A percentile compares a stretch with the other conserved stretches of the same genome.
phyloP scores from a whole-genome alignment of 2,888 invertebrate genomes.

The Salpingus planirostris region DNA sequence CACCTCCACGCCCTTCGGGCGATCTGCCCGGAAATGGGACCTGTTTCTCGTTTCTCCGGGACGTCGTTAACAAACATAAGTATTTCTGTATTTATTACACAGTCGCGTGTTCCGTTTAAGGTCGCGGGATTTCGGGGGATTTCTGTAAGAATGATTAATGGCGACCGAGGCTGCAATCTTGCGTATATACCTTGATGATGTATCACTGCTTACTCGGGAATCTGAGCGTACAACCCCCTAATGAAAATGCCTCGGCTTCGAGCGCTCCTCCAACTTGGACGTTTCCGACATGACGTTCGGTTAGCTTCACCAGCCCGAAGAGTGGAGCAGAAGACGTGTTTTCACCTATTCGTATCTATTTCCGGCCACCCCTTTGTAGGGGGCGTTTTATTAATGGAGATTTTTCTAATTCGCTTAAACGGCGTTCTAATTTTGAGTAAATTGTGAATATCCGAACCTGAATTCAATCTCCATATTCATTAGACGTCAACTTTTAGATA shows the following conservation, averaged over 20 bases:
- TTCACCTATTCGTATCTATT: too few relatives aligned
- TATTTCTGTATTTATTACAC: constrained; percentile 2
- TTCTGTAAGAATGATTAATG: constrained; percentile 9
- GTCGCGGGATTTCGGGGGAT: constrained; percentile 8
- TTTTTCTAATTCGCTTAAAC: constrained; percentile 11
- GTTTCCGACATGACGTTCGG: constrained; percentile 2
- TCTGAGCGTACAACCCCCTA: constrained; percentile 8
- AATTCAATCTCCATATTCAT: constrained; percentile 13
- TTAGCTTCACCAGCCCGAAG: too few relatives aligned
- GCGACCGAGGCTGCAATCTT: constrained; percentile 8
- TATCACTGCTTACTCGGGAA: constrained; percentile 11
- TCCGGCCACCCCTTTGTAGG: too few relatives aligned
- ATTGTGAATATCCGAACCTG: constrained; percentile 9
- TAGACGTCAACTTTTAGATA: constrained; percentile 13
- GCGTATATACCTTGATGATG: constrained; percentile 12
- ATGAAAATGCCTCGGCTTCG: constrained; percentile 8
- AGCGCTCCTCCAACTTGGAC: background rate
- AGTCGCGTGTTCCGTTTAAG: constrained; percentile 8
- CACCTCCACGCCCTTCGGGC: too few relatives aligned
- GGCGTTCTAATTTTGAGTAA: constrained; percentile 6
- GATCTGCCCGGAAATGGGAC: too few relatives aligned
- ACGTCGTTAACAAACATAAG: too few relatives aligned
- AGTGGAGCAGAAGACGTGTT: too few relatives aligned
- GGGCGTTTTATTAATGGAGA: too few relatives aligned
- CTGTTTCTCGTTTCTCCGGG: too few relatives aligned